Evolutionary conservation across 2,113 vertebrate species (phyloP).

Genomic region (Pachycephala philippinensis): DNA sequence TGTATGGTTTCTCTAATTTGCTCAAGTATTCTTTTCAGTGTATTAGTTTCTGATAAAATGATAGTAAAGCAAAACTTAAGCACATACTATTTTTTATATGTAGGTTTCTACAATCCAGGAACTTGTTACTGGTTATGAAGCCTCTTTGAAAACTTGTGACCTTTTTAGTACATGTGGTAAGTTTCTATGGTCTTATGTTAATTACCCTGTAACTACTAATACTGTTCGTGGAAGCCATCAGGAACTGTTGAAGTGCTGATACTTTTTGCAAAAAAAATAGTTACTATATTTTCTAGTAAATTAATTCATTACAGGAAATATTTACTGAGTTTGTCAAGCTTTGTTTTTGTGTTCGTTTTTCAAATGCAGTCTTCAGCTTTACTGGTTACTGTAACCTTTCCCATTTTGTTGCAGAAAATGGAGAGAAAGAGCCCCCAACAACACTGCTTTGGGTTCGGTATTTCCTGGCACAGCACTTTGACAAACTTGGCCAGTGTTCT

Average conservation of each 20-base stretch:
- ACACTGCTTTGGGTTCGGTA: slow-evolving; percentile 80
- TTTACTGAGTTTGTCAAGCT: not conserved
- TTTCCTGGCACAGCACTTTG: slow-evolving; percentile 82
- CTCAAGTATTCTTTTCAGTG: not conserved
- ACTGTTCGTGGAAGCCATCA: not conserved
- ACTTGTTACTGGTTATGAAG: slow-evolving; percentile 78
- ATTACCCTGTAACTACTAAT: not conserved
- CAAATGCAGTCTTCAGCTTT: not conserved
- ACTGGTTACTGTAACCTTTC: not conserved
- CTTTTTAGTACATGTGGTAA: slow-evolving; percentile 74
- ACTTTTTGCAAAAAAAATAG: not conserved
- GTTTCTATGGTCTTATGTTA: slow-evolving; percentile 13
- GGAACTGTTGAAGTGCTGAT: not conserved
- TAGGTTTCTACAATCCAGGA: slow-evolving; percentile 78
- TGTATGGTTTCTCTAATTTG: not conserved
- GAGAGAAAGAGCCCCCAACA: slow-evolving; percentile 76
- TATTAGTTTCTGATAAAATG: not conserved
- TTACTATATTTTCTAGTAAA: not conserved
- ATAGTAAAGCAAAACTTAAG: not conserved
- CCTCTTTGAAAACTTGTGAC: slow-evolving; percentile 74
- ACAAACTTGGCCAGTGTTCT: slow-evolving; percentile 78
- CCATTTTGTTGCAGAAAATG: slow-evolving; percentile 73
- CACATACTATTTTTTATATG: not conserved
- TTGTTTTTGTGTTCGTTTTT: not conserved
- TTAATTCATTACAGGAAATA: not conserved